Evolutionary conservation across 2,797 vertebrate genomes (phyloP).

Genomic region (Ctenosaura bakeri): DNA sequence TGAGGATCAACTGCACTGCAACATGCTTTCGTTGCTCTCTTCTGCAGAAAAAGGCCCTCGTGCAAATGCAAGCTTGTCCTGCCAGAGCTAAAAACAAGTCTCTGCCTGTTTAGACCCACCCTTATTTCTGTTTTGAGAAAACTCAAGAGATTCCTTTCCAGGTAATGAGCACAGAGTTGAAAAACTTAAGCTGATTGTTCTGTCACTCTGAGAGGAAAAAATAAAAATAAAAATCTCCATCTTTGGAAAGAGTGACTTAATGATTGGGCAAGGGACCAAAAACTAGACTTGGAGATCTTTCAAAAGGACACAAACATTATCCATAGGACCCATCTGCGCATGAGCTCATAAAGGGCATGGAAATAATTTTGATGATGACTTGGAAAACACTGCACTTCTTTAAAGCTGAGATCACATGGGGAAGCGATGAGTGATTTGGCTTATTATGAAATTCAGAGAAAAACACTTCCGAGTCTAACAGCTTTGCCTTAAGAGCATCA

Average conservation of each 20-base stretch:
- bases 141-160: conserved; percentile 44
- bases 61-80: not conserved
- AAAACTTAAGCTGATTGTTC: conserved; percentile 22
- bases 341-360: conserved; percentile 35
- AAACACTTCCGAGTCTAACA: conserved; percentile 37
- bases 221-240: not conserved
- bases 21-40: not conserved
- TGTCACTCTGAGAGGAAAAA: not conserved
- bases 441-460: conserved; percentile 24
- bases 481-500: not conserved
- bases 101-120: not conserved
- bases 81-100: conserved; percentile 25
- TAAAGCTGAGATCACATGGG: conserved; percentile 39
- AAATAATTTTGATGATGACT: conserved; percentile 13
- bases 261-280: conserved; percentile 53
- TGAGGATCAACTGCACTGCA: not conserved
- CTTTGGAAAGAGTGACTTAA: conserved; percentile 64
- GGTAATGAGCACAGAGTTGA: conserved; percentile 32
- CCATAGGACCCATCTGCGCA: conserved; percentile 26
- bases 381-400: conserved; percentile 37
- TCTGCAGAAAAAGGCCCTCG: not conserved
- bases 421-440: not conserved
- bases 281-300: conserved; percentile 16
- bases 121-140: not conserved
- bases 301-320: not conserved